phyloP scores from a whole-genome alignment of 1,140 invertebrate species.

The Drosophila pachea region DNA sequence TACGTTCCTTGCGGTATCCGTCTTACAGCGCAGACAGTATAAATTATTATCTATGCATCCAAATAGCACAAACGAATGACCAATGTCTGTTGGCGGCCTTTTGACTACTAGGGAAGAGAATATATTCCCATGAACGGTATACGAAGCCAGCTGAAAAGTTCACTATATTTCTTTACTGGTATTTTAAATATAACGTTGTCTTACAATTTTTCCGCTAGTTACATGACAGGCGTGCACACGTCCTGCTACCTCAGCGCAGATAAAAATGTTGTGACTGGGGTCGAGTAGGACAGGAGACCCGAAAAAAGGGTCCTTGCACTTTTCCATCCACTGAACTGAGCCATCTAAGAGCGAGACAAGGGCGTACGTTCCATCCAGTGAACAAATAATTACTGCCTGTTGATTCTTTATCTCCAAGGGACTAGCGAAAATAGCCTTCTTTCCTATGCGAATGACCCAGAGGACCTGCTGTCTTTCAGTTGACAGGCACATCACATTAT shows the following conservation, averaged over 20 bases:
- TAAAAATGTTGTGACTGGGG: slow-evolving; percentile 32
- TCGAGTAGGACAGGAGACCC: slow-evolving; percentile 58
- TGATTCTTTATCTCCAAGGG: slow-evolving; percentile 49
- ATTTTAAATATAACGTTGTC: neutral
- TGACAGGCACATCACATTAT: slow-evolving; percentile 68
- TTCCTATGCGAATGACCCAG: slow-evolving; percentile 62
- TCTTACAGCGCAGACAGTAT: slow-evolving; percentile 62
- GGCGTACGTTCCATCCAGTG: slow-evolving; percentile 62
- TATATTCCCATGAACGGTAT: slow-evolving; percentile 55
- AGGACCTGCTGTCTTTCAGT: slow-evolving; percentile 47
- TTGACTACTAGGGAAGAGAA: slow-evolving; percentile 61
- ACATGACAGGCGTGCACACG: slow-evolving; percentile 56
- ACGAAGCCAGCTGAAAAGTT: slow-evolving; percentile 45
- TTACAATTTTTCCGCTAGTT: slow-evolving; percentile 55
- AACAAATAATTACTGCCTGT: slow-evolving; percentile 57
- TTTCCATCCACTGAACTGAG: slow-evolving; percentile 52
- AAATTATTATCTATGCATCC: slow-evolving; percentile 71
- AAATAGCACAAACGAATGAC: slow-evolving; percentile 60
- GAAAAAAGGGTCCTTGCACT: slow-evolving; percentile 65
- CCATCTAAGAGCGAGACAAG: slow-evolving; percentile 54
- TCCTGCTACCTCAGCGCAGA: slow-evolving; percentile 67
- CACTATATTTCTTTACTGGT: neutral
- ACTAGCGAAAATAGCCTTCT: slow-evolving; percentile 59
- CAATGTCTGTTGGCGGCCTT: slow-evolving; percentile 53
- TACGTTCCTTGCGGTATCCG: neutral